Conservation (phyloP, 2,888 invertebrate species). For the Aromia moschata region DNA sequence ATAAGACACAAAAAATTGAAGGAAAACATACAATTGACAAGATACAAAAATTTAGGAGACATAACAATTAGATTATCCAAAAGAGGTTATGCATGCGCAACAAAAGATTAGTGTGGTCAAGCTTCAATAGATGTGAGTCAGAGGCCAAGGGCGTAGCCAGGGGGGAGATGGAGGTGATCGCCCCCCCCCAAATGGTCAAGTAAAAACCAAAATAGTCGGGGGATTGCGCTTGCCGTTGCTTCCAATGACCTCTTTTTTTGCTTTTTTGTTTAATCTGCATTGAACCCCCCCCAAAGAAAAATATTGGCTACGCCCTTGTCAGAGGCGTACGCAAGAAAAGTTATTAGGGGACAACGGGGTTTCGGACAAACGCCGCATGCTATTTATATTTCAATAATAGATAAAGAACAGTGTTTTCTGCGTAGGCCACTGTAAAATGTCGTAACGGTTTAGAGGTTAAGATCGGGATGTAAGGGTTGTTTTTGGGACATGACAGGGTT, state of each 20-base stretch:
- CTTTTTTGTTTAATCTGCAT: too few species aligned
- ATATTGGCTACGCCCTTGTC: too few species aligned
- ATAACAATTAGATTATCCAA: slow-evolving; percentile 9
- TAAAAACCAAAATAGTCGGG: too few species aligned
- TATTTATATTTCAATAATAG: neutral
- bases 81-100: slow-evolving; percentile 55
- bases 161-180: too few species aligned
- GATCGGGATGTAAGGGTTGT: neutral
- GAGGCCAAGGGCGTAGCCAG: too few species aligned
- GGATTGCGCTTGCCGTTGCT: too few species aligned
- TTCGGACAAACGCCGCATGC: slow-evolving; percentile 1
- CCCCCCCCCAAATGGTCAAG: too few species aligned
- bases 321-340: slow-evolving; percentile 18
- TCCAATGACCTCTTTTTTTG: too few species aligned
- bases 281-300: too few species aligned
- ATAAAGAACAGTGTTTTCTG: neutral
- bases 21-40: slow-evolving; percentile 17
- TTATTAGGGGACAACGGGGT: neutral
- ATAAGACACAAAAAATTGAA: slow-evolving; percentile 13
- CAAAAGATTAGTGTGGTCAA: slow-evolving; percentile 61
- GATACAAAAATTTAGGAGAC: slow-evolving; percentile 22
- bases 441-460: neutral
- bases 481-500: slow-evolving; percentile 44
- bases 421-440: slow-evolving; percentile 33
- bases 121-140: slow-evolving; percentile 41